A percentile compares a stretch with the other conserved stretches of the same genome.
Conservation (phyloP, 2,888 invertebrate genomes). For the Tetragonula carbonaria region DNA sequence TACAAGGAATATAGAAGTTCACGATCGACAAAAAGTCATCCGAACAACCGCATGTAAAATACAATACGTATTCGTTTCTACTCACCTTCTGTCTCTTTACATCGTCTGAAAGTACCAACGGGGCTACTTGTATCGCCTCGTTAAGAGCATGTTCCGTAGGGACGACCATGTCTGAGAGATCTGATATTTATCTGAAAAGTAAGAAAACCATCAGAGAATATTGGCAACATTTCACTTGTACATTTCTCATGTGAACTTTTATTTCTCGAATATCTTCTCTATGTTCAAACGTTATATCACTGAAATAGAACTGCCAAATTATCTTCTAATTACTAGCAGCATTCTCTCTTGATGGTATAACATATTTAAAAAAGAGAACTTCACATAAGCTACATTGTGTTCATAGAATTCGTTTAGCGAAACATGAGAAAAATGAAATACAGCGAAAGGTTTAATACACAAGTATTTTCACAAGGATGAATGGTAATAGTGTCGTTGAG, state of each 20-base stretch:
- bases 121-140: conserved; percentile 80
- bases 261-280: neutral
- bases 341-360: too few relatives aligned
- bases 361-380: too few relatives aligned
- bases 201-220: neutral
- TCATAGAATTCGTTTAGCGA: neutral
- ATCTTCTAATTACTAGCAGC: too few relatives aligned
- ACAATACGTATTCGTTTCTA: neutral
- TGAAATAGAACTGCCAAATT: too few relatives aligned
- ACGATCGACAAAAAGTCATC: neutral
- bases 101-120: conserved; percentile 77
- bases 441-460: neutral
- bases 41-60: conserved; percentile 1
- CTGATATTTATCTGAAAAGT: conserved; percentile 59
- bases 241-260: neutral
- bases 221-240: too few relatives aligned
- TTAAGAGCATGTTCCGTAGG: conserved; percentile 78
- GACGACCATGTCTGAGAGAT: conserved; percentile 72
- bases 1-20: conserved; percentile 42
- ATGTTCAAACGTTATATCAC: too few relatives aligned
- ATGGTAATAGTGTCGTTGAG: neutral
- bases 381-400: neutral
- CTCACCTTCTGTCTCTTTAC: conserved; percentile 78
- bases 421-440: neutral
- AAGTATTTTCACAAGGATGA: neutral